A percentile compares a stretch with the other conserved stretches of the same genome.
Evolutionary conservation across 2,888 invertebrate species (phyloP).

Genomic region (Rhagonycha lutea): DNA sequence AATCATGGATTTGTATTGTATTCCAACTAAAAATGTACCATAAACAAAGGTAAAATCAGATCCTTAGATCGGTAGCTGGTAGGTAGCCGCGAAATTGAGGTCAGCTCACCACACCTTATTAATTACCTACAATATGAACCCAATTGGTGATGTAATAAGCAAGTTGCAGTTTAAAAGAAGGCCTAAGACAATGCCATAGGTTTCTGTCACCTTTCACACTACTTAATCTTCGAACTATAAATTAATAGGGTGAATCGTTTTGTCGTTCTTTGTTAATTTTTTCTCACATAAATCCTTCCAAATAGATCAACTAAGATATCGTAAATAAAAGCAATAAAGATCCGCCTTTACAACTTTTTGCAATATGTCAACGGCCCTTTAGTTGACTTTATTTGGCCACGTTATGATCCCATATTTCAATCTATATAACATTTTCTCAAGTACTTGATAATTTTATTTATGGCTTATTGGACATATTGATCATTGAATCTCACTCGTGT

Average conservation of each 20-base stretch:
- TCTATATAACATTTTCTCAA: constrained; percentile 27
- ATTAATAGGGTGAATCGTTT: background rate
- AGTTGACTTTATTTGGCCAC: constrained; percentile 28
- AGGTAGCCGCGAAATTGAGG: constrained; percentile 28
- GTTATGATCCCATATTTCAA: constrained; percentile 30
- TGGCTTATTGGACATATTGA: constrained; percentile 26
- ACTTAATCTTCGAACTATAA: constrained; percentile 9
- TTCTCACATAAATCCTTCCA: constrained; percentile 26
- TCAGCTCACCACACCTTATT: constrained; percentile 29
- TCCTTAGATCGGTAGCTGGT: constrained; percentile 26
- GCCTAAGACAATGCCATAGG: constrained; percentile 35
- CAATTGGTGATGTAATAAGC: constrained; percentile 23
- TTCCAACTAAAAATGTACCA: background rate
- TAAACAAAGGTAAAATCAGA: constrained; percentile 10
- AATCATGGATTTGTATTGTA: background rate
- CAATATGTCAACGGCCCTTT: constrained; percentile 27
- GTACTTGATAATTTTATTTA: constrained; percentile 25
- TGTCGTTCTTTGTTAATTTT: background rate
- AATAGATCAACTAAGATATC: constrained; percentile 7
- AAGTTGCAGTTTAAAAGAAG: background rate
- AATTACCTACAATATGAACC: constrained; percentile 26
- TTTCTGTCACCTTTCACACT: constrained; percentile 38
- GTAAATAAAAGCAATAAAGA: constrained; percentile 19
- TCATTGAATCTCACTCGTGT: constrained; percentile 20
- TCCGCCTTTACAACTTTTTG: constrained; percentile 24